A percentile compares a stretch with the other conserved stretches of the same genome.
These are phyloP conservation scores for Penaeus indicus DNA, from an alignment of 1,140 invertebrate species.

Conservation along the genomic window DNA sequence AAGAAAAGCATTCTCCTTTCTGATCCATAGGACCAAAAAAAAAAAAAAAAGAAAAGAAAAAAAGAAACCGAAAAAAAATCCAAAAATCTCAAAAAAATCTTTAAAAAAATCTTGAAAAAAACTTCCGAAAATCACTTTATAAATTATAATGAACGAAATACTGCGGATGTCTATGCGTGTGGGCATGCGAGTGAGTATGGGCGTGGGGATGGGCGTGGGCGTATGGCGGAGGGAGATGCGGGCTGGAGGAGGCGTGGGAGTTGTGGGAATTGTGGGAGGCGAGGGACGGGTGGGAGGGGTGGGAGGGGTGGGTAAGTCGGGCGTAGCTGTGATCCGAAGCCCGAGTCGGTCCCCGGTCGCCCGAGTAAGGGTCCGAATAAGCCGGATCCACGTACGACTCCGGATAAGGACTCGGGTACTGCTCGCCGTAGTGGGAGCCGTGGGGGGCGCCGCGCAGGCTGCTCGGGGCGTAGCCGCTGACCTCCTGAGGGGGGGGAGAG, in stretches of 20 bases:
- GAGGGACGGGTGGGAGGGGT: constrained; percentile 15
- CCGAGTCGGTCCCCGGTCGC: constrained; percentile 10
- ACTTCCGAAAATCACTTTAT: constrained; percentile 29
- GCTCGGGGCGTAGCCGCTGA: constrained; percentile 18
- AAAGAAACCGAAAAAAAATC: background rate
- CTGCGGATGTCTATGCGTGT: constrained; percentile 48
- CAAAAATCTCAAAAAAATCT: background rate
- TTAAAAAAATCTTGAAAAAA: no score
- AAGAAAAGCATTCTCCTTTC: no score
- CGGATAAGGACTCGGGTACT: constrained; percentile 36
- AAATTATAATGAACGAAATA: constrained; percentile 55
- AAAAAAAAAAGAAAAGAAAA: background rate
- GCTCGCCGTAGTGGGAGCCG: constrained; percentile 20
- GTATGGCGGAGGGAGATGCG: constrained; percentile 46
- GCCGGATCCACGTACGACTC: constrained; percentile 41
- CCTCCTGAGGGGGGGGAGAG: constrained; percentile 14
- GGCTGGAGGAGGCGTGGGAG: constrained; percentile 49
- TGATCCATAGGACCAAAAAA: no score
- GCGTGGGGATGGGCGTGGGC: constrained; percentile 32
- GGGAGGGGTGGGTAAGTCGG: constrained; percentile 37
- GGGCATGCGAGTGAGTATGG: constrained; percentile 40
- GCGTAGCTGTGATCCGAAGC: constrained; percentile 46
- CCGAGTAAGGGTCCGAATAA: constrained; percentile 42
- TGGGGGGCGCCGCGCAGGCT: background rate
- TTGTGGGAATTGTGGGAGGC: constrained; percentile 29